Evolutionary conservation across 2,888 invertebrate species (phyloP).

Genomic region (Eudemis profundana): DNA sequence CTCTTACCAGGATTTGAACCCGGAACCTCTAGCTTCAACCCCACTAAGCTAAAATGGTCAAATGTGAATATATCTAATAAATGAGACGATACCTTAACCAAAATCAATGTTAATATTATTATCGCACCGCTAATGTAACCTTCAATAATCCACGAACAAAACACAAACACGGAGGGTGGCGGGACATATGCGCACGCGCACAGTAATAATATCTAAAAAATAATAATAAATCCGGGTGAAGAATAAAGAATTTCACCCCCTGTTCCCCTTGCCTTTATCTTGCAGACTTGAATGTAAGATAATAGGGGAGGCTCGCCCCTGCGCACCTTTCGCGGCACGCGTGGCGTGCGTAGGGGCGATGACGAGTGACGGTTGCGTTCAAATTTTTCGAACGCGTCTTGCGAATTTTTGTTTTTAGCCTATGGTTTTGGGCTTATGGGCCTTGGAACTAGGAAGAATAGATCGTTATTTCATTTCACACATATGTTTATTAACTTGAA

Average conservation of each 20-base stretch:
- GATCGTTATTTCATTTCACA: too few relatives aligned
- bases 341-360: conserved; percentile 58
- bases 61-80: too few relatives aligned
- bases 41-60: too few relatives aligned
- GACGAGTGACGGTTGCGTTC: conserved; percentile 76
- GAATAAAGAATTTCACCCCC: conserved; percentile 85
- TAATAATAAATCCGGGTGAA: conserved; percentile 85
- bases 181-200: conserved; percentile 84
- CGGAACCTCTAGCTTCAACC: too few relatives aligned
- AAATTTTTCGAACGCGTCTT: conserved; percentile 66
- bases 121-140: conserved; percentile 72
- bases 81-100: conserved; percentile 7
- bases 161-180: conserved; percentile 69
- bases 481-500: too few relatives aligned
- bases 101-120: conserved; percentile 57
- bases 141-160: conserved; percentile 78
- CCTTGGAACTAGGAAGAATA: too few relatives aligned
- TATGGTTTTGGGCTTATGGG: conserved; percentile 6
- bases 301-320: conserved; percentile 80
- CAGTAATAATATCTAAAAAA: conserved; percentile 85
- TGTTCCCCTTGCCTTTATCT: conserved; percentile 83
- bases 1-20: too few relatives aligned
- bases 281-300: conserved; percentile 85
- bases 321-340: conserved; percentile 80
- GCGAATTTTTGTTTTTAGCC: conserved; percentile 44